phyloP scores from a whole-genome alignment of 2,888 invertebrate species.

The Agonopterix subpropinquella region DNA sequence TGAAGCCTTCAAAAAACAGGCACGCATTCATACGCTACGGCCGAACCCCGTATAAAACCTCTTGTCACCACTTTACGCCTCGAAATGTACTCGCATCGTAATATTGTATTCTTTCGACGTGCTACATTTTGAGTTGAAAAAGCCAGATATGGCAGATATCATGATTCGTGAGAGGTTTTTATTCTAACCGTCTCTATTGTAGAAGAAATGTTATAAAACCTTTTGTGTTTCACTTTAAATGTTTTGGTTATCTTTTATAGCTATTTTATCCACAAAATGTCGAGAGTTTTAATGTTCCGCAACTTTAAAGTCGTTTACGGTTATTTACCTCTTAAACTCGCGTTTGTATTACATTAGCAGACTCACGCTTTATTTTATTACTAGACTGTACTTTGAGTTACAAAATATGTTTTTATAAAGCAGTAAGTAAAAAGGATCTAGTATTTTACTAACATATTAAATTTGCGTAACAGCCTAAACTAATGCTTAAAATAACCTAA shows the following conservation, averaged over 20 bases:
- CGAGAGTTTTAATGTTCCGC: no score
- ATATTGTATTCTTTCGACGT: slow-evolving; percentile 30
- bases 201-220: not conserved
- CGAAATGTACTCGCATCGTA: slow-evolving; percentile 16
- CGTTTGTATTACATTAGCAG: no score
- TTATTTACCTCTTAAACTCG: no score
- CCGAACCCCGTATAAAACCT: slow-evolving; percentile 4
- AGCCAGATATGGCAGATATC: slow-evolving; percentile 25
- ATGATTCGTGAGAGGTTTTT: slow-evolving; percentile 20
- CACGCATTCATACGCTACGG: not conserved
- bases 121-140: slow-evolving; percentile 24
- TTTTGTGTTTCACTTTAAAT: not conserved
- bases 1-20: not conserved
- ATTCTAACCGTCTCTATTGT: slow-evolving; percentile 6
- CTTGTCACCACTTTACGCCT: slow-evolving; percentile 1
- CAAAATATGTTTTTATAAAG: no score
- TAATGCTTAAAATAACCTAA: no score
- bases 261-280: not conserved
- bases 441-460: no score
- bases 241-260: not conserved
- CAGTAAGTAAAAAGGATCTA: no score
- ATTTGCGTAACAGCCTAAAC: no score
- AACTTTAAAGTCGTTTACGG: no score
- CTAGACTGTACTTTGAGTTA: no score
- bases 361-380: no score